phyloP scores from a whole-genome alignment of 2,888 invertebrate species.

The Drosophila neonasuta region DNA sequence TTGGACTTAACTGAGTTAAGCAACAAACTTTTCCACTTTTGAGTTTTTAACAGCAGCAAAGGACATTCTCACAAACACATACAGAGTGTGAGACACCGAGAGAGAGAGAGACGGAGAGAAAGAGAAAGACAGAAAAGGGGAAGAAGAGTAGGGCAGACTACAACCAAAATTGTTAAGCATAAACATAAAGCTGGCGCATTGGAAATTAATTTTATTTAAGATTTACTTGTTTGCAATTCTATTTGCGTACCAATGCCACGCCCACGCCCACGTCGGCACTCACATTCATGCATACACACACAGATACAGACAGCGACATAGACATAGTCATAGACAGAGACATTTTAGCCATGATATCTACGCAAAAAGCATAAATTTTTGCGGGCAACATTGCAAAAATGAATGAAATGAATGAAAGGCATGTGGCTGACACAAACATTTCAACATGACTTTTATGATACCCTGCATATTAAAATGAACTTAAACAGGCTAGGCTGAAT shows the following conservation, averaged over 20 bases:
- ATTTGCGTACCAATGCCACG: conserved; percentile 50
- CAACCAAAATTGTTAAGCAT: conserved; percentile 7
- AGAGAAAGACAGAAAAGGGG: not conserved
- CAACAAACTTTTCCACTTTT: conserved; percentile 73
- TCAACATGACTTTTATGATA: conserved; percentile 34
- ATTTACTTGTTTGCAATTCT: conserved; percentile 70
- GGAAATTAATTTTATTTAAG: conserved; percentile 69
- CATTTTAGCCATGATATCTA: conserved; percentile 2
- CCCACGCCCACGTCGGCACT: not conserved
- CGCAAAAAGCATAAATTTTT: conserved; percentile 33
- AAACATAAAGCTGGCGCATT: conserved; percentile 37
- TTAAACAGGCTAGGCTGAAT: not conserved
- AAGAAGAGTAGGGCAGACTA: not conserved
- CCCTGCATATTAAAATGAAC: not conserved
- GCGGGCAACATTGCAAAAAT: conserved; percentile 51
- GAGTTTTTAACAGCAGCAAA: conserved; percentile 52
- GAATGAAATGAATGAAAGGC: conserved; percentile 52
- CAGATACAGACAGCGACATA: too few relatives aligned
- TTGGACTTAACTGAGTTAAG: conserved; percentile 66
- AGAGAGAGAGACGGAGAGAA: not conserved
- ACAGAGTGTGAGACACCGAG: not conserved
- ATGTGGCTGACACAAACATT: conserved; percentile 29
- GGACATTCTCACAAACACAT: conserved; percentile 12
- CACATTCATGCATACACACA: not conserved
- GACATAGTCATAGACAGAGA: too few relatives aligned